Evolutionary conservation across 2,113 vertebrate species (phyloP), one percentile per base, ranked within the genome.

Genomic region (Aythya baeri): DNA sequence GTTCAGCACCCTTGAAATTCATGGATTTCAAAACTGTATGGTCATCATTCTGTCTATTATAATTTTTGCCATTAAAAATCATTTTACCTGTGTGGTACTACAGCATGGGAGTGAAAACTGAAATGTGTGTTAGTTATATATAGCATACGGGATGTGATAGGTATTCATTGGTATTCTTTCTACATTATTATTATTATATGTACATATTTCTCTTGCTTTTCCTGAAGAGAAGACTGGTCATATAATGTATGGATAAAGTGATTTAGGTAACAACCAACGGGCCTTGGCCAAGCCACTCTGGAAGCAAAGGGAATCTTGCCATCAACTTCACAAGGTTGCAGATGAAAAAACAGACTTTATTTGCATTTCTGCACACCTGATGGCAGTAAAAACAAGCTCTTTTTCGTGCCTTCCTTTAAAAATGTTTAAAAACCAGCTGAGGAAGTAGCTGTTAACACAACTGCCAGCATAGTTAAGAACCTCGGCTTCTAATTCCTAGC

Each of bases 371-470:
- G 73, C 72, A 96, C 85, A 95, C 79, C 89, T 94, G 87, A 89
- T 88, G 67, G 85, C 82, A 93, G 82, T 95, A 89, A 96, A 94
- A 94, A 95, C 46, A 95, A 94, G 75, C 17, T 71, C 23, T 12
- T 77, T 89, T 91, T 91, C 50, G 93, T 90, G 50, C 21, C 41
- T 80, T 70, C 55, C 74, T 88, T 94, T 91, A 71, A 86, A 93
- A 75, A 73, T 79, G 31, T 76, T 84, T 82, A 72, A 91, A 93
- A 92, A 61, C 1, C 41, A 91, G 81, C 62, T 88, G 72, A 94
- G 91, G 75, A 94, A 96, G 83, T 10, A 46, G 55, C 50, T 91
- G 54, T 87, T 91, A 95, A 88, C 79, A 74, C 79, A 88, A 89
- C 50, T 62, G 63, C 59, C 79, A 89, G 75, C 63, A 88, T 72